A percentile compares a stretch with the other conserved stretches of the same genome.
Evolutionary conservation across 2,797 vertebrate species (phyloP).

Genomic region (Rhyacichthys aspro): DNA sequence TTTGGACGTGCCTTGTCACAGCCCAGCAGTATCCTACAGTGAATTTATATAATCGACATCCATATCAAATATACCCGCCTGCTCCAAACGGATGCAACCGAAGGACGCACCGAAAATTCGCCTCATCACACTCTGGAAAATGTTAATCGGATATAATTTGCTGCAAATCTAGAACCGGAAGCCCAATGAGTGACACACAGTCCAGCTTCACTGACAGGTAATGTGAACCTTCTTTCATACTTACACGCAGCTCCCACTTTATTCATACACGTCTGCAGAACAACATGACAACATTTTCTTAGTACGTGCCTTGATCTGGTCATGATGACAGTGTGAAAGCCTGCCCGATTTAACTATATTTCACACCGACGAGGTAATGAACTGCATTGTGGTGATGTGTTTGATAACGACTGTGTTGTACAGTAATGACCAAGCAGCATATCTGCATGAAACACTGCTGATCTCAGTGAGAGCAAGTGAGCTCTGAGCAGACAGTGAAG

Average conservation of each 20-base stretch:
- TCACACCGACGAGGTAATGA: constrained; percentile 21
- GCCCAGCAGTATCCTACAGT: constrained; percentile 16
- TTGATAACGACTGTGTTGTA: constrained; percentile 61
- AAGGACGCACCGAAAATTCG: constrained; percentile 62
- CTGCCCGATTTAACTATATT: constrained; percentile 17
- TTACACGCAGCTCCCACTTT: constrained; percentile 3
- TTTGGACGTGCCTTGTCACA: constrained; percentile 44
- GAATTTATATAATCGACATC: constrained; percentile 38
- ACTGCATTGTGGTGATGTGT: constrained; percentile 40
- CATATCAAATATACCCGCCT: constrained; percentile 41
- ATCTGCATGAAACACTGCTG: constrained; percentile 66
- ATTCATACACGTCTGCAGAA: background rate
- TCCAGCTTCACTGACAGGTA: constrained; percentile 96
- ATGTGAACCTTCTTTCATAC: constrained; percentile 18
- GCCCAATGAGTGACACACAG: constrained; percentile 99
- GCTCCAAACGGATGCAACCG: constrained; percentile 64
- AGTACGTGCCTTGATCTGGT: constrained; percentile 8
- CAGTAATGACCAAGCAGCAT: constrained; percentile 56
- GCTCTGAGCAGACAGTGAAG: constrained; percentile 60
- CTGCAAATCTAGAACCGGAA: constrained; percentile 88
- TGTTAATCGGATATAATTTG: constrained; percentile 90
- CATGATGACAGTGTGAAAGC: constrained; percentile 8
- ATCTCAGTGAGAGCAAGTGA: constrained; percentile 64
- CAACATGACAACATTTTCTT: constrained; percentile 1
- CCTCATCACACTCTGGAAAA: constrained; percentile 80